Conservation (phyloP, 1,140 invertebrate genomes). For the Pogonus chalceus region DNA sequence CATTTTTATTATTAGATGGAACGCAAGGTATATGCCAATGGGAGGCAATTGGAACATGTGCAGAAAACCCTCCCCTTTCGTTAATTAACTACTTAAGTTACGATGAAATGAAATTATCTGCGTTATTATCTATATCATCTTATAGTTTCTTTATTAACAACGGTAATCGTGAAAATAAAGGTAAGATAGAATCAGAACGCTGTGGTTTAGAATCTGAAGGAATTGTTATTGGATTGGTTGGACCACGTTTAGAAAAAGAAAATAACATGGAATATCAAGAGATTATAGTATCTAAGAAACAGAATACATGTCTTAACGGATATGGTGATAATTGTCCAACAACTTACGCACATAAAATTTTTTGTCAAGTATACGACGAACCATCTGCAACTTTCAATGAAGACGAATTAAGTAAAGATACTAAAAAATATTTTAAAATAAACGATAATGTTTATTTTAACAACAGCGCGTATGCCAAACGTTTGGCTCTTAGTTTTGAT, state of each 20-base stretch:
- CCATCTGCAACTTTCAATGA: constrained; percentile 11
- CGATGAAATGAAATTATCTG: constrained; percentile 26
- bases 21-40: constrained; percentile 36
- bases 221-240: constrained; percentile 34
- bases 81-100: constrained; percentile 23
- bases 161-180: constrained; percentile 23
- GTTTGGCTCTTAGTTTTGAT: neutral
- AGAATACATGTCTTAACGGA: constrained; percentile 36
- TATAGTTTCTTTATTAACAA: constrained; percentile 24
- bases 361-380: constrained; percentile 26
- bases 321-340: constrained; percentile 33
- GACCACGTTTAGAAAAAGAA: constrained; percentile 35
- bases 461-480: constrained; percentile 26
- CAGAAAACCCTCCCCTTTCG: constrained; percentile 33
- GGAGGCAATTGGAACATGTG: constrained; percentile 37
- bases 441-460: constrained; percentile 22
- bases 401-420: constrained; percentile 2
- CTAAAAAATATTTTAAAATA: constrained; percentile 11
- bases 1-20: constrained; percentile 40
- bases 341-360: constrained; percentile 31
- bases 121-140: constrained; percentile 23
- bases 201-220: constrained; percentile 19
- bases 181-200: constrained; percentile 13
- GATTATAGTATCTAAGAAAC: constrained; percentile 34
- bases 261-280: constrained; percentile 40